A percentile compares a stretch with the other conserved stretches of the same genome.
These are phyloP conservation scores for Acronicta alni DNA, from an alignment of 2,888 invertebrate genomes.

Conservation along the genomic window DNA sequence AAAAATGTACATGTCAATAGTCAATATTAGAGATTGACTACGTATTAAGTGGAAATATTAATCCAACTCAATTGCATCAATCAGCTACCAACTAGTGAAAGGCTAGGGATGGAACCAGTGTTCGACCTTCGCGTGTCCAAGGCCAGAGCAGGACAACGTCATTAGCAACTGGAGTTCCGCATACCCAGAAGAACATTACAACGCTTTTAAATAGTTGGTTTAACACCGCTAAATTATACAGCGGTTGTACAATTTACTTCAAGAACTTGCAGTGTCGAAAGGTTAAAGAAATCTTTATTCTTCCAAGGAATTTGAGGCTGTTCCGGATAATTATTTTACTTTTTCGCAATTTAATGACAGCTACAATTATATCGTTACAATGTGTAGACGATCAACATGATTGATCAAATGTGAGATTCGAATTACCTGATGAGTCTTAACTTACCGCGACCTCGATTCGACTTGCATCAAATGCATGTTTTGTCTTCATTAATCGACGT, in stretches of 20 bases:
- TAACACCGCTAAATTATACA: constrained; percentile 23
- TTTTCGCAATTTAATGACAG: neutral
- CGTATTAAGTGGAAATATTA: constrained; percentile 1
- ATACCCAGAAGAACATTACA: constrained; percentile 32
- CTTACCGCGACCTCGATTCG: constrained; percentile 33
- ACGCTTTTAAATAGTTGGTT: constrained; percentile 28
- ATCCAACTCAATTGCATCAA: constrained; percentile 18
- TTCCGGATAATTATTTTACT: constrained; percentile 19
- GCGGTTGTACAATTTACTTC: constrained; percentile 4
- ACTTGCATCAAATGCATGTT: constrained; percentile 12
- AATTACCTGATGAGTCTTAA: constrained; percentile 4
- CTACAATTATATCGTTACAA: neutral
- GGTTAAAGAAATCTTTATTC: constrained; percentile 1
- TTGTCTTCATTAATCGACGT: constrained; percentile 24
- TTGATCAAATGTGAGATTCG: constrained; percentile 27
- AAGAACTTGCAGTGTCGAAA: constrained; percentile 2
- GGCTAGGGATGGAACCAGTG: constrained; percentile 56
- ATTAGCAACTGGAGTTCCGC: constrained; percentile 53
- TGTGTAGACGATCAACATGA: neutral
- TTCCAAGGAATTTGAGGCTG: constrained; percentile 14
- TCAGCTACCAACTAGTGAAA: constrained; percentile 55
- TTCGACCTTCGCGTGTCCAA: constrained; percentile 48
- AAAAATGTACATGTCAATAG: neutral
- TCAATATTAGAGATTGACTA: neutral
- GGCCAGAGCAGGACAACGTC: constrained; percentile 23